A percentile compares a stretch with the other conserved stretches of the same genome.
Conservation (phyloP, 2,113 vertebrate species). For the Quiscalus mexicanus region DNA sequence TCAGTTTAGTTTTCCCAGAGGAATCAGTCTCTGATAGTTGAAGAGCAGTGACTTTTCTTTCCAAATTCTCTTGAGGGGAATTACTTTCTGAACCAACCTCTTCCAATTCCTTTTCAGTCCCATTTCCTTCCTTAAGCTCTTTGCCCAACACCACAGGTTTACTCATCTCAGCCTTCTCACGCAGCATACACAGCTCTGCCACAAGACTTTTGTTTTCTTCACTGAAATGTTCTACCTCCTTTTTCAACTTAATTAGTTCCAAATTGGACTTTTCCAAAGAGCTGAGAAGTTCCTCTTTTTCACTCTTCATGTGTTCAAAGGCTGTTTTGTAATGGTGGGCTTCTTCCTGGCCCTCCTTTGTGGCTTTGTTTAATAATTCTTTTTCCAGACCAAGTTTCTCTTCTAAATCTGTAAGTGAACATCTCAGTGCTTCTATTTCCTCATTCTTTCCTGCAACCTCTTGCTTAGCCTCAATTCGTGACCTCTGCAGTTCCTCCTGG, state of each 20-base stretch:
- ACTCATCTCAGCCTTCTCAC: neutral
- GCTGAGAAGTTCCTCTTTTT: conserved; percentile 67
- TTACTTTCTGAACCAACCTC: neutral
- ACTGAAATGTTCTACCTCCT: conserved; percentile 44
- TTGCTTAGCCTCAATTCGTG: conserved; percentile 39
- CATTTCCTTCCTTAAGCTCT: neutral
- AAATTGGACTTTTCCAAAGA: conserved; percentile 54
- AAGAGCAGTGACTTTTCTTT: neutral
- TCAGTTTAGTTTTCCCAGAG: conserved; percentile 56
- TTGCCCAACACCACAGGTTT: neutral
- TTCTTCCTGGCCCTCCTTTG: conserved; percentile 39
- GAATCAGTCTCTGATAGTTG: conserved; percentile 1
- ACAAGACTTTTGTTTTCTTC: conserved; percentile 61
- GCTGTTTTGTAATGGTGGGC: conserved; percentile 43
- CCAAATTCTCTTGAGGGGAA: conserved; percentile 20
- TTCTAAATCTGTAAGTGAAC: conserved; percentile 31
- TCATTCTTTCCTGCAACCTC: conserved; percentile 64
- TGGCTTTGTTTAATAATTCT: neutral
- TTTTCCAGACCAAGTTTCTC: conserved; percentile 53
- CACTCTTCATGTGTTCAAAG: conserved; percentile 67
- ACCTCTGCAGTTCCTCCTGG: conserved; percentile 52
- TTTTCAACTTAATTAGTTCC: conserved; percentile 56
- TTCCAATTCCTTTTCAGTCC: neutral
- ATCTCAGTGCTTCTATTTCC: conserved; percentile 53
- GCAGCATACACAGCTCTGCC: neutral